Percentiles rank a stretch among this genome's conserved stretches.
Evolutionary conservation across 2,797 vertebrate genomes (phyloP).

Genomic region (Podarcis lilfordi): DNA sequence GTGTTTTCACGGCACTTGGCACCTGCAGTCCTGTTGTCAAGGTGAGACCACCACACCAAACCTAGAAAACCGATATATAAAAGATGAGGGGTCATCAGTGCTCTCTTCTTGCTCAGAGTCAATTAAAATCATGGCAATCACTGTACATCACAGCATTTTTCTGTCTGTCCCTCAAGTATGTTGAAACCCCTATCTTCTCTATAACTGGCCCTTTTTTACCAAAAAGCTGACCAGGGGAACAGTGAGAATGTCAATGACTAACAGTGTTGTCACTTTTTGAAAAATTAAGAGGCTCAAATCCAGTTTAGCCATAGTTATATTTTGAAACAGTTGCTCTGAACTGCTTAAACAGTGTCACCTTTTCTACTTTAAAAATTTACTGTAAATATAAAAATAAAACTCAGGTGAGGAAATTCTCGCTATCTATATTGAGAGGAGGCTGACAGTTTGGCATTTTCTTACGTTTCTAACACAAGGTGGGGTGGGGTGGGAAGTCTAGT

Average conservation of each 20-base stretch:
- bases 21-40: constrained; percentile 90
- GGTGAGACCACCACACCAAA: constrained; percentile 91
- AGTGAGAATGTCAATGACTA: background rate
- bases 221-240: background rate
- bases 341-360: background rate
- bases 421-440: too few relatives aligned
- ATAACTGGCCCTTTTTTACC: background rate
- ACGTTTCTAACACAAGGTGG: too few relatives aligned
- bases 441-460: too few relatives aligned
- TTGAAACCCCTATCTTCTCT: too few relatives aligned
- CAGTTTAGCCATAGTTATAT: background rate
- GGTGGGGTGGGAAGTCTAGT: too few relatives aligned
- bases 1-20: constrained; percentile 87
- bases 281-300: background rate
- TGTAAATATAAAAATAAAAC: background rate
- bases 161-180: too few relatives aligned
- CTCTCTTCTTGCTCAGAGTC: background rate
- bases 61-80: constrained; percentile 72
- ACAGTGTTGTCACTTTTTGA: background rate
- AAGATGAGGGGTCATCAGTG: constrained; percentile 2
- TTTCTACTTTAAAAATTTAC: background rate
- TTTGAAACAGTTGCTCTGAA: background rate
- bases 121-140: background rate
- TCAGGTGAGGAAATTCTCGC: background rate
- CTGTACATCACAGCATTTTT: too few relatives aligned